Evolutionary conservation across 2,888 invertebrate species (phyloP).

Genomic region (Drosophila hamatofila): DNA sequence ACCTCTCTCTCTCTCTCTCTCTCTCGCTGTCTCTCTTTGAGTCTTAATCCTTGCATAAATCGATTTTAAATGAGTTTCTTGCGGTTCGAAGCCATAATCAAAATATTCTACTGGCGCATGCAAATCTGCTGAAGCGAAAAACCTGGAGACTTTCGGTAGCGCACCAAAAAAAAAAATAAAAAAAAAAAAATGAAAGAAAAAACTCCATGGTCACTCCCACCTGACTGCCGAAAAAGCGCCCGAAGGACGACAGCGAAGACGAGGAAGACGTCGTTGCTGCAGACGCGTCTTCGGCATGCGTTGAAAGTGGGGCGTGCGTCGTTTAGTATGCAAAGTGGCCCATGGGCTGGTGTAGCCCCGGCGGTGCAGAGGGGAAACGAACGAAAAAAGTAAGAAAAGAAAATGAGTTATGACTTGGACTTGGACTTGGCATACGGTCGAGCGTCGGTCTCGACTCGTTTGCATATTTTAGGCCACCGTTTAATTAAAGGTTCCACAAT

Average conservation of each 20-base stretch:
- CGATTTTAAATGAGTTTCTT: slow-evolving; percentile 84
- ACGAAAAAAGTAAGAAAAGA: slow-evolving; percentile 44
- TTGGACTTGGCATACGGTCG: slow-evolving; percentile 50
- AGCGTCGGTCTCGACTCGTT: slow-evolving; percentile 70
- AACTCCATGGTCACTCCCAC: slow-evolving; percentile 60
- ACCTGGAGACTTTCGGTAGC: slow-evolving; percentile 62
- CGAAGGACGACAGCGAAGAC: slow-evolving; percentile 49
- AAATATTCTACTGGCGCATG: slow-evolving; percentile 69
- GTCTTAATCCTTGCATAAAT: slow-evolving; percentile 82
- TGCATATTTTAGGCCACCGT: slow-evolving; percentile 85
- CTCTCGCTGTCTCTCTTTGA: slow-evolving; percentile 23
- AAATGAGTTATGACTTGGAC: slow-evolving; percentile 84
- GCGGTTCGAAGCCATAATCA: slow-evolving; percentile 59
- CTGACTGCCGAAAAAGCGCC: slow-evolving; percentile 65
- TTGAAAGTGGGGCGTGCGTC: slow-evolving; percentile 84
- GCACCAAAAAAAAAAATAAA: slow-evolving; percentile 49
- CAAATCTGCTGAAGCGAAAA: slow-evolving; percentile 58
- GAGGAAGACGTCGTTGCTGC: slow-evolving; percentile 12
- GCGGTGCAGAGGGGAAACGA: slow-evolving; percentile 26
- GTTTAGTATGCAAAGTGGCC: slow-evolving; percentile 84
- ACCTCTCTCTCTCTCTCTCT: background rate
- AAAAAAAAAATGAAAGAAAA: slow-evolving; percentile 1
- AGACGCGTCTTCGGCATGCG: slow-evolving; percentile 63
- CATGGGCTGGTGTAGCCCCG: slow-evolving; percentile 53
- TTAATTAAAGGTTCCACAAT: slow-evolving; percentile 84